phyloP scores from a whole-genome alignment of 2,797 vertebrate genomes.

The Chloroceryle inda region DNA sequence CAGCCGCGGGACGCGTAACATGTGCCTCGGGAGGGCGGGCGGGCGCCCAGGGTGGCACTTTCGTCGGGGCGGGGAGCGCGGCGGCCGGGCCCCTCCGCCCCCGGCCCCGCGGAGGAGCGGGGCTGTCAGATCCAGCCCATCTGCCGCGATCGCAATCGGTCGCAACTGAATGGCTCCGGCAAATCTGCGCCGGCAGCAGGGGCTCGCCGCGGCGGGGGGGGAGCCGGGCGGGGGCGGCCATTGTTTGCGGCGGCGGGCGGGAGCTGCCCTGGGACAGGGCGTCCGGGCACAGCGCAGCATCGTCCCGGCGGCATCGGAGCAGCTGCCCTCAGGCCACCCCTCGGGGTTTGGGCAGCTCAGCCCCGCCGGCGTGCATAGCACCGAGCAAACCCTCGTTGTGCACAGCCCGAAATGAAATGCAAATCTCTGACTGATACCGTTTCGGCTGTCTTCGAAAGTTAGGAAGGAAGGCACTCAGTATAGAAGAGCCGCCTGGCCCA shows the following conservation, averaged over 20 bases:
- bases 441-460: neutral
- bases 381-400: rapidly evolving
- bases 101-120: constrained; percentile 75
- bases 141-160: constrained; percentile 90
- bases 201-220: constrained; percentile 42
- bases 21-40: constrained; percentile 74
- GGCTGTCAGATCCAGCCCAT: constrained; percentile 86
- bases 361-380: rapidly evolving
- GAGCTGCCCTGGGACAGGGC: neutral
- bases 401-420: rapidly evolving
- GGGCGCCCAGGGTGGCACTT: constrained; percentile 80
- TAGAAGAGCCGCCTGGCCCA: neutral
- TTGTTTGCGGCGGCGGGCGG: constrained; percentile 79
- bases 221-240: constrained; percentile 55
- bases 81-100: constrained; percentile 52
- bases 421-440: rapidly evolving
- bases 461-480: neutral
- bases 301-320: neutral
- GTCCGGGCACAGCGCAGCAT: neutral
- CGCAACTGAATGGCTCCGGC: constrained; percentile 88
- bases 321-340: neutral
- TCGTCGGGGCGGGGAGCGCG: constrained; percentile 77
- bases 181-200: constrained; percentile 80
- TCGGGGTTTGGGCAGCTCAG: neutral
- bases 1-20: constrained; percentile 78